Percentiles rank a stretch among this genome's conserved stretches.
Conservation (phyloP, 2,888 invertebrate genomes). For the Eupelmus urozonus region DNA sequence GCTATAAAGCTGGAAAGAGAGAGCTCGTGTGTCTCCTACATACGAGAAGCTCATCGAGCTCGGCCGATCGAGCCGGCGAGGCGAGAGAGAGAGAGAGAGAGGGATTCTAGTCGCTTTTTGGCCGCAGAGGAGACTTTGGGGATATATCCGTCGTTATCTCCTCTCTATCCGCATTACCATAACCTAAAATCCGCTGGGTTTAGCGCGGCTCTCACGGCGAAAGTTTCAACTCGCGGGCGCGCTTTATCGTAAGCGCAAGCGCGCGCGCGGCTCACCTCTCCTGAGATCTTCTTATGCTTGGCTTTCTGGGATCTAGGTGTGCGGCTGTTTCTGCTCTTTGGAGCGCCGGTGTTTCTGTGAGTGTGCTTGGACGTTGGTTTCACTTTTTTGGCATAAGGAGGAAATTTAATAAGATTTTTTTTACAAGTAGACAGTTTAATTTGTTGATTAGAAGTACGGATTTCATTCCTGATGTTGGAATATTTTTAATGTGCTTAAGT, state of each 20-base stretch:
- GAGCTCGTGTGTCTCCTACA: slow-evolving; percentile 9
- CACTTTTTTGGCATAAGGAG: no score
- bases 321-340: no score
- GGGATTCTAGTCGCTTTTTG: not conserved
- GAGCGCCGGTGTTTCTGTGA: no score
- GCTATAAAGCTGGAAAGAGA: not conserved
- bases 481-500: no score
- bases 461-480: no score
- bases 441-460: no score
- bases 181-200: slow-evolving; percentile 43
- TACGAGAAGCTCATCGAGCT: slow-evolving; percentile 47
- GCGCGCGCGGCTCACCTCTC: no score
- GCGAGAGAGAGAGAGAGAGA: not conserved
- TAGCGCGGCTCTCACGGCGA: not conserved
- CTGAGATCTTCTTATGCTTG: no score
- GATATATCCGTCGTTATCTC: slow-evolving; percentile 12
- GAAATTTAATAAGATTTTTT: no score
- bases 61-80: not conserved
- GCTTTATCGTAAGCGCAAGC: slow-evolving; percentile 13
- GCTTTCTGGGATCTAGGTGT: no score
- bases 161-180: slow-evolving; percentile 51
- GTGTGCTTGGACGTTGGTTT: no score
- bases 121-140: slow-evolving; percentile 24
- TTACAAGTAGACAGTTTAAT: no score
- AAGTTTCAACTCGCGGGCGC: not conserved